Base-by-base conservation (phyloP, 1,140 invertebrate species). In the Bombus pascuorum region DNA sequence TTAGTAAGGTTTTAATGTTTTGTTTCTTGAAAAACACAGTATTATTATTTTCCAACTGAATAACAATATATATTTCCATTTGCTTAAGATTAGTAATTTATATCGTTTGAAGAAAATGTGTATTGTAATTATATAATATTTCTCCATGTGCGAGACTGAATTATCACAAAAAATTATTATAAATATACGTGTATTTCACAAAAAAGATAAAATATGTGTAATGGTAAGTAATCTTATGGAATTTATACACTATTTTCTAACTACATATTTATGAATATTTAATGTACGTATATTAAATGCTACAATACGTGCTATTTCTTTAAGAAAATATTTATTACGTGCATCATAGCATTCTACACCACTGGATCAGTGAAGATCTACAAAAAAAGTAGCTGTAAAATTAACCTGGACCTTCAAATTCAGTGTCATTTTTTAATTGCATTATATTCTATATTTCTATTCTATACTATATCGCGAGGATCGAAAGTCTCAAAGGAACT, bases 1-100 rank as follows among this genome's bases (percentile, higher is more conserved):
- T 34, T 42, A 3, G 8, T 77, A 68, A 70, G 70, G 0, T 78
- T 71, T 71, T 83, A 83, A 53, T 53, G 22, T 37, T 34, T 44
- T 39, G 9, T 18, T 32, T 59, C 32, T 42, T 53, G n/a, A 77
- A 77, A 83, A 76, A 75, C 75, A 82, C 25, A 68, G 10, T 34
- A 42, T 68, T 18, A 39, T 83, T 34, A 65, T 77, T 53, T 37
- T 32, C 8, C 12, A 57, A 37, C 18, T 68, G 42, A 77, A 76
- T 44, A 76, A 37, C 13, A 66, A 18, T 76, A 22, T 59, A 59
- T 53, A 81, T 32, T 39, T 57, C 4, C 34, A 59, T 39, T 81
- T 59, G 18, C 18, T 72, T 72, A 72, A 71, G 10, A 42, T n/a
- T 72, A 42, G 28, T 42, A n/a, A 22, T 42, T 53, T 53, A 53